Base-by-base conservation (phyloP, 2,888 invertebrate species). In the Cheilosia vulpina region DNA sequence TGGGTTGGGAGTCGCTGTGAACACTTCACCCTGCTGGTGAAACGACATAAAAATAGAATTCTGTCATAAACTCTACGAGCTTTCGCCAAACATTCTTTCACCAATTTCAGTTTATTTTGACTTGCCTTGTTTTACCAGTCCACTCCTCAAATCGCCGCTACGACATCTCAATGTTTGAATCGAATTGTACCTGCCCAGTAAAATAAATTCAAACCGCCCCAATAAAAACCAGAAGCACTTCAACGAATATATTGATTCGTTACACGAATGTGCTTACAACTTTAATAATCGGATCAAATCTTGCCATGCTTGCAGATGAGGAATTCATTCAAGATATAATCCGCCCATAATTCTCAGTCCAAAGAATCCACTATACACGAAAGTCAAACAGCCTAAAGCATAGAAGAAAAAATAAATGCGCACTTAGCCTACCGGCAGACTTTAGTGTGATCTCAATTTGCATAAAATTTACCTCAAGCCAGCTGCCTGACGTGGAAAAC, bases 351-450 rank as follows among this genome's bases (percentile, higher is more conserved):
- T 27, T 69, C 60, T 34, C 45, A 52, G 53, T 63, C 6, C 21
- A 47, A n/a, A 13, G 38, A 13, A 38, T 38, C 13, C 4, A 38
- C 9, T 11, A 13, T 27, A 76, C 52, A 76, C 15, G 60, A 52
- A 76, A 76, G 76, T 27, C 60, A 68, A 75, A 76, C 52, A 60
- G 76, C 66, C 60, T 72, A 73, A 78, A 83, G 79, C 83, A 68
- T 17, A 65, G 63, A 69, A n/a, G 57, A 38, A 41, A 1, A 38
- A 38, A 47, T 50, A 31, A 58, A 45, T 24, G 62, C 66, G 71
- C 76, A 80, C 80, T 65, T 52, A 72, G 19, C 63, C n/a, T 34
- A 13, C 38, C 38, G 38, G 27, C 47, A 52, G 41, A 13, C 43
- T 31, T 17, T 17, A 21, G 31, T 34, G 66, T 55, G 65, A 71